Evolutionary conservation across 1,140 invertebrate genomes (phyloP), one percentile per base, ranked within the genome.

Genomic region (Rhyzopertha dominica): DNA sequence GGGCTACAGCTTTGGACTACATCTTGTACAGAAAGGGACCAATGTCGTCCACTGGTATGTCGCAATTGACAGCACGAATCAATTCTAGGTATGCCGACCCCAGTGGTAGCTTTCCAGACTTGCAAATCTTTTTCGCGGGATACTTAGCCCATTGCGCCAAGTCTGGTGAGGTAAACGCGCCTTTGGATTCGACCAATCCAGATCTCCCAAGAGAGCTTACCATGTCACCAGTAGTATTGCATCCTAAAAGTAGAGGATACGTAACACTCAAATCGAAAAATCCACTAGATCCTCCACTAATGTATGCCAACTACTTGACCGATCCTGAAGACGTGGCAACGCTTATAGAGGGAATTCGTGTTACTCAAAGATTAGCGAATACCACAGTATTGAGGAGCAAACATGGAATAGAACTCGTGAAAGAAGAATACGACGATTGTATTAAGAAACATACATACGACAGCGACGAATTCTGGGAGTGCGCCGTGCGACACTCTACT

Each of bases 241-340:
- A 89, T 62, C 89, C 90, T 0, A 85, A 87, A 55, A 91, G 87
- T 34, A 74, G 81, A 30, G 91, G 91, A 0, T 82, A 80, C 52
- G 58, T 92, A 1, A 78, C 76, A 9, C 63, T 95, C 2, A 74
- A 76, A 20, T 81, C 79, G 1, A 74, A 71, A n/a, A 81, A 96
- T 74, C 92, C 92, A 0, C 62, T 79, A 1, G 77, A 80, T 3
- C 76, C 82, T 19, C 93, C 93, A 0, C 59, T 83, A n/a, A 87
- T 96, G 56, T 79, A 88, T 56, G 86, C 89, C 1, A 89, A 87
- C 57, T 93, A 93, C 64, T 70, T 92, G 34, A 80, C 75, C 3
- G 77, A 87, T 43, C 78, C 81, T 1, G 78, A 85, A 35, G 88
- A 91, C 62, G 75, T 87, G 0, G 79, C 77, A 38, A 76, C 74